Conservation (phyloP, 1,140 invertebrate genomes). For the Dendrolimus punctatus region DNA sequence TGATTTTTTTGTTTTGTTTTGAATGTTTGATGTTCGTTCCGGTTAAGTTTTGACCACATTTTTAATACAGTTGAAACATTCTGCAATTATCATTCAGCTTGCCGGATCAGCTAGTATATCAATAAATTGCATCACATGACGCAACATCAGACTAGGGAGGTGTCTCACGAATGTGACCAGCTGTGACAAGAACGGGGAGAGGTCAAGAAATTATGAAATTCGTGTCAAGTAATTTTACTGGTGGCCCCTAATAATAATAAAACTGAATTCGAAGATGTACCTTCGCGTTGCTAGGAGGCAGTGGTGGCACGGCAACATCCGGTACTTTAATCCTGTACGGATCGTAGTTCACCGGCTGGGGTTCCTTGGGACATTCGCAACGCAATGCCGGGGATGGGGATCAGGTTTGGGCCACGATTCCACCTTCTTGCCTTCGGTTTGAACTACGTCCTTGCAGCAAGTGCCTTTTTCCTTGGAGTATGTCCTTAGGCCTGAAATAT, state of each 20-base stretch:
- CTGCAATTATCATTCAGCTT: no score
- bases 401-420: constrained; percentile 46
- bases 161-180: no score
- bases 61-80: no score
- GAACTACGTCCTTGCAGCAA: constrained; percentile 37
- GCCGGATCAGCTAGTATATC: no score
- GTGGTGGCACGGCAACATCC: constrained; percentile 41
- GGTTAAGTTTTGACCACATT: no score
- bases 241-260: neutral
- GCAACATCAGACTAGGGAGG: no score
- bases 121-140: no score
- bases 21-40: no score
- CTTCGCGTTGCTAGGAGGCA: constrained; percentile 50
- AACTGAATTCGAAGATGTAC: constrained; percentile 22
- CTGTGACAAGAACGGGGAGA: no score
- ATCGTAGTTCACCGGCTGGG: constrained; percentile 48
- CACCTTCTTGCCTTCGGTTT: constrained; percentile 35
- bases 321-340: constrained; percentile 58
- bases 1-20: no score
- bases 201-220: no score
- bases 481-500: constrained; percentile 21
- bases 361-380: constrained; percentile 27
- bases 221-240: no score
- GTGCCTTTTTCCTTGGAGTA: constrained; percentile 32
- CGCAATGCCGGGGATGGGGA: constrained; percentile 31